Evolutionary conservation across 2,888 invertebrate species (phyloP).

Genomic region (Euspilapteryx auroguttella): DNA sequence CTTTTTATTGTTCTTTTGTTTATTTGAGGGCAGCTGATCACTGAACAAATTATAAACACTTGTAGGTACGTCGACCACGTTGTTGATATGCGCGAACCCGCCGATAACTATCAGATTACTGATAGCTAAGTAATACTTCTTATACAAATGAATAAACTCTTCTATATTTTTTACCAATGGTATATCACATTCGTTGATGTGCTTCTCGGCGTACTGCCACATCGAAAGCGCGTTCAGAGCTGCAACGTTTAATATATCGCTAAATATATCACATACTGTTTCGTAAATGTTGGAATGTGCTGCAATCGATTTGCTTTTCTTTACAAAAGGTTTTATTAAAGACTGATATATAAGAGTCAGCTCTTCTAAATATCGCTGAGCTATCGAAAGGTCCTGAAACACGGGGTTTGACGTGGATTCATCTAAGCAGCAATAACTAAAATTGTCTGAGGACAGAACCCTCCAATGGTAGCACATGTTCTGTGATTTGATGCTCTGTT

Average conservation of each 20-base stretch:
- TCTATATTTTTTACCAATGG: constrained; percentile 69
- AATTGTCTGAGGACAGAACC: constrained; percentile 44
- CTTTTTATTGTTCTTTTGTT: constrained; percentile 55
- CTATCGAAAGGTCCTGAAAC: constrained; percentile 59
- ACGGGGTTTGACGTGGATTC: constrained; percentile 33
- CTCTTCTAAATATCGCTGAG: constrained; percentile 73
- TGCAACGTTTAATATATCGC: constrained; percentile 69
- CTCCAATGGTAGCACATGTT: constrained; percentile 51
- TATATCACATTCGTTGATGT: constrained; percentile 67
- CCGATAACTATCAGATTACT: constrained; percentile 74
- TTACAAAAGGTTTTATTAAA: constrained; percentile 66
- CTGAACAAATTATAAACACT: constrained; percentile 58
- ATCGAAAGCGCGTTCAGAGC: constrained; percentile 69
- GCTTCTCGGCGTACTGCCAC: constrained; percentile 69
- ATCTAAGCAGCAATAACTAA: constrained; percentile 47
- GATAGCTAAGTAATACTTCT: constrained; percentile 69
- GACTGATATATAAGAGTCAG: constrained; percentile 65
- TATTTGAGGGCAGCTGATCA: constrained; percentile 56
- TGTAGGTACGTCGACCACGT: constrained; percentile 63
- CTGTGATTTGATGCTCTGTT: constrained; percentile 32
- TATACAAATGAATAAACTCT: constrained; percentile 72
- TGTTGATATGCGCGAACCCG: constrained; percentile 69
- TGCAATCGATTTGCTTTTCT: constrained; percentile 59
- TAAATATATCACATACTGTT: constrained; percentile 66
- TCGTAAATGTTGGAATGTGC: constrained; percentile 65